Conservation (phyloP, 2,113 vertebrate species). For the Anguilla japonica region DNA sequence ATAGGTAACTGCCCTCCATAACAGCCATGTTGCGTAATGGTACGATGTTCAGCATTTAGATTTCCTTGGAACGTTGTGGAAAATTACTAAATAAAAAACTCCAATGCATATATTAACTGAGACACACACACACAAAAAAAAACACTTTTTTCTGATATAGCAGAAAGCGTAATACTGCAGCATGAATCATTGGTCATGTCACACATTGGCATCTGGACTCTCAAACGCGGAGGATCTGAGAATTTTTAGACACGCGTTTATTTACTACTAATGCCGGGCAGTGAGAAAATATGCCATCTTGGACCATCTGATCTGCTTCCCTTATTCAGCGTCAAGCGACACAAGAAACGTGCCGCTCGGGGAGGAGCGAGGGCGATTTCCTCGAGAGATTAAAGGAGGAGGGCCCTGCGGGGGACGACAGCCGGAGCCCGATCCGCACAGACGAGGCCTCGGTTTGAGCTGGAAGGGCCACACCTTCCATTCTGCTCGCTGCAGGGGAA, state of each 20-base stretch:
- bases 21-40: neutral
- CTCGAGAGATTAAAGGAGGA: neutral
- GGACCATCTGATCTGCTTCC: neutral
- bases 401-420: neutral
- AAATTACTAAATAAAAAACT: neutral
- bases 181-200: no score
- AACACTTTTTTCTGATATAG: neutral
- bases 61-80: neutral
- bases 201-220: no score
- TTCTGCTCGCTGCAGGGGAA: neutral
- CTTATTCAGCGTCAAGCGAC: neutral
- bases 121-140: no score
- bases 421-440: neutral
- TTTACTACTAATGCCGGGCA: neutral
- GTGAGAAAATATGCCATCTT: neutral
- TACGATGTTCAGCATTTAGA: no score
- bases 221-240: neutral
- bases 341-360: neutral
- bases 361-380: neutral
- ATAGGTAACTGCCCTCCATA: neutral
- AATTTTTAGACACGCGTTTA: neutral
- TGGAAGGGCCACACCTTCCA: constrained; percentile 8
- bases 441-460: neutral
- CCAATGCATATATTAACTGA: neutral
- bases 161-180: no score